Base-by-base conservation (phyloP, 2,888 invertebrate species). In the Omphaloscelis lunosa region DNA sequence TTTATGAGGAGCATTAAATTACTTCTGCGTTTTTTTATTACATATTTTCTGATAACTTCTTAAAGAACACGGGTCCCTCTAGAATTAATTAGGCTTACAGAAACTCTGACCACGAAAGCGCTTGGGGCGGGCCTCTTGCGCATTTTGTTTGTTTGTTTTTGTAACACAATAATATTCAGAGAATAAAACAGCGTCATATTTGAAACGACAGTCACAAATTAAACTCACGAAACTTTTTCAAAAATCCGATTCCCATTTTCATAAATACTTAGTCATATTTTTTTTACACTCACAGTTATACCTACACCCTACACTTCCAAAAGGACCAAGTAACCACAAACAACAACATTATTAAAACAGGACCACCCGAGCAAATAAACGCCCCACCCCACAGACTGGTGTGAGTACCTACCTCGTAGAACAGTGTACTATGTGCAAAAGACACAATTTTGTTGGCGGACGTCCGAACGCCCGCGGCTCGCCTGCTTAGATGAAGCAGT, bases 361-460 rank as follows among this genome's bases (percentile, higher is more conserved):
- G 51, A 63, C 34, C 51, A 77, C 27, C 45, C 39, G 3, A 70
- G 51, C 76, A 70, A 80, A 84, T 59, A 74, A 65, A 70, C 61
- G 23, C 56, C 48, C 15, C 27, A 29, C 77, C 65, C 77, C 34
- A 68, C 67, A n/a, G 59, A 39, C 45, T 29, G 68, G 56, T 59
- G 63, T 59, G 53, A 8, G 62, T 45, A 15, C 20, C 41, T 7
- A 61, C 59, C 17, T 23, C 20, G 48, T 62, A 27, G 68, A 62
- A 59, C 67, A 58, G 34, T 77, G 75, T n/a, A 45, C 77, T 86
- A 83, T 89, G 90, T 90, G 90, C 85, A 89, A 90, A 90, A 89
- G 92, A 90, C 91, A 91, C 89, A 90, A 92, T 92, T 90, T 90
- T 86, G 91, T 88, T 89, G 88, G 86, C 87, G 87, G 82, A 83